Evolutionary conservation across 2,888 invertebrate genomes (phyloP).

Genomic region (Portevinia maculata): DNA sequence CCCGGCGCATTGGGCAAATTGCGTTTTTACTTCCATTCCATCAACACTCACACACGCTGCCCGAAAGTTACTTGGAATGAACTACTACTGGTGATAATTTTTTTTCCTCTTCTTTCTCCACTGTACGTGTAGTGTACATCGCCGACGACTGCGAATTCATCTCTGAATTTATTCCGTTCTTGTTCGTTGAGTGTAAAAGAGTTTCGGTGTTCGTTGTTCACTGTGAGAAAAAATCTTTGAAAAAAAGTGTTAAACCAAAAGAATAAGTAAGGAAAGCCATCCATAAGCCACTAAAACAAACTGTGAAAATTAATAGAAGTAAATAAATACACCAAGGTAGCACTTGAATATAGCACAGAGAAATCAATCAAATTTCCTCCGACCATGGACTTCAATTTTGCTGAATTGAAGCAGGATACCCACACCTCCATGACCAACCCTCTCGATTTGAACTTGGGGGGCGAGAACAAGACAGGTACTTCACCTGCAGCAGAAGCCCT

Average conservation of each 20-base stretch:
- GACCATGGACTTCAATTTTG: conserved; percentile 80
- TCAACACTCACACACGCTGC: conserved; percentile 45
- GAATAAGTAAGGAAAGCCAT: conserved; percentile 29
- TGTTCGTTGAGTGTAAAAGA: conserved; percentile 68
- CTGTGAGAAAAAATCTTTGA: conserved; percentile 1
- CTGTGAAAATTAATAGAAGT: conserved; percentile 9
- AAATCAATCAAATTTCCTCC: conserved; percentile 55
- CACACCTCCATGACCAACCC: conserved; percentile 79
- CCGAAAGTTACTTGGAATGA: conserved; percentile 42
- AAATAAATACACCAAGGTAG: conserved; percentile 10
- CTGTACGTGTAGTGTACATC: too few species aligned
- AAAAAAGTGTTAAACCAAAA: conserved; percentile 23
- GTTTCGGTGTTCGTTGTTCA: conserved; percentile 63
- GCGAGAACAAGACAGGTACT: conserved; percentile 74
- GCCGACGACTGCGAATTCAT: conserved; percentile 56
- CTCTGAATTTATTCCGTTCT: conserved; percentile 67
- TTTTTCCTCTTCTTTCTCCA: conserved; percentile 40
- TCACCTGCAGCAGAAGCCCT: conserved; percentile 44
- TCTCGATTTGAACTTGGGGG: conserved; percentile 77
- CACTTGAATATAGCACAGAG: conserved; percentile 32
- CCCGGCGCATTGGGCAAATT: conserved; percentile 66
- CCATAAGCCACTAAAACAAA: neutral
- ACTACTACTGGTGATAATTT: conserved; percentile 32
- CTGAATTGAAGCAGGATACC: conserved; percentile 76
- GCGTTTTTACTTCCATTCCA: conserved; percentile 28